A percentile compares a stretch with the other conserved stretches of the same genome.
phyloP scores from a whole-genome alignment of 2,888 invertebrate species.

The Lissonota sp. region DNA sequence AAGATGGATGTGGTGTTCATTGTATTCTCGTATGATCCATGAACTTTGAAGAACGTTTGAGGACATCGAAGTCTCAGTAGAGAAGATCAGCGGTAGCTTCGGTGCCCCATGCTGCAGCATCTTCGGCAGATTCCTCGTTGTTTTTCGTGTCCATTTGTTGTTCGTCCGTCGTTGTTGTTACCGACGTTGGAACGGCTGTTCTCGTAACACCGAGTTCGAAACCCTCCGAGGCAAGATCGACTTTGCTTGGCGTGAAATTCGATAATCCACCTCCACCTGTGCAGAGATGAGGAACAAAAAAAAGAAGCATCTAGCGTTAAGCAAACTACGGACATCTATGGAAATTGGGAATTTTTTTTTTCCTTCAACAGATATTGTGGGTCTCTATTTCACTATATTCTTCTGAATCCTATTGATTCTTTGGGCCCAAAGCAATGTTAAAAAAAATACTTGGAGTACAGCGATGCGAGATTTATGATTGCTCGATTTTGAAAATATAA shows the following conservation, averaged over 20 bases:
- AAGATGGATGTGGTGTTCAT: not conserved
- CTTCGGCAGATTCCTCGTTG: conserved; percentile 83
- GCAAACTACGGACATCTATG: conserved; percentile 55
- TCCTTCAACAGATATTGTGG: too few relatives aligned
- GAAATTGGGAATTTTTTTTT: not conserved
- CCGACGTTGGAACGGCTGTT: conserved; percentile 81
- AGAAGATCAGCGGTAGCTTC: conserved; percentile 84
- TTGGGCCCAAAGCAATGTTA: too few relatives aligned
- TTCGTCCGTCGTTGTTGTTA: conserved; percentile 69
- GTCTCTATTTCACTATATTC: too few relatives aligned
- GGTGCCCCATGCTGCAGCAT: conserved; percentile 83
- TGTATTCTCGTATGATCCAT: conserved; percentile 1
- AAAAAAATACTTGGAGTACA: too few relatives aligned
- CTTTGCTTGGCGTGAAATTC: conserved; percentile 94
- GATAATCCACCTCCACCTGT: conserved; percentile 85
- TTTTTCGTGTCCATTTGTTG: conserved; percentile 57
- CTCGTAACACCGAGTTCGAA: conserved; percentile 93
- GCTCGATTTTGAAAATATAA: not conserved
- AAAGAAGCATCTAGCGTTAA: conserved; percentile 59
- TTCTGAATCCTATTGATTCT: too few relatives aligned
- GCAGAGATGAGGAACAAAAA: conserved; percentile 45
- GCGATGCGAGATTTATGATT: too few relatives aligned
- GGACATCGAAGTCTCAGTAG: conserved; percentile 75
- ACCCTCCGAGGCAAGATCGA: conserved; percentile 86
- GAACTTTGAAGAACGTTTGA: conserved; percentile 24